phyloP scores from a whole-genome alignment of 2,888 invertebrate genomes.

The Leuctra nigra region DNA sequence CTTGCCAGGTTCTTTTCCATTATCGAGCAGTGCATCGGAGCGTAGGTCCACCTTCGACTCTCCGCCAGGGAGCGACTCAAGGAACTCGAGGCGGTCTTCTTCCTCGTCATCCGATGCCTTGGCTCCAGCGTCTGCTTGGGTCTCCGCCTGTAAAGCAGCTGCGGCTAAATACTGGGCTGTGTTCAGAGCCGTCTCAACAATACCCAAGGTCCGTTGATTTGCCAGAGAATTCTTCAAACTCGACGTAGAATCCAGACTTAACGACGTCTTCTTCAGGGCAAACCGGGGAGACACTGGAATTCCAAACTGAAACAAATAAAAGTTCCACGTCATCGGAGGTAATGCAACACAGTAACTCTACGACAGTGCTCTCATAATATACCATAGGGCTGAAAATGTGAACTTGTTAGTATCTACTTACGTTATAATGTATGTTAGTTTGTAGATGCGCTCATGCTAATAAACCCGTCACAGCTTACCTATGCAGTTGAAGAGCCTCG shows the following conservation, averaged over 20 bases:
- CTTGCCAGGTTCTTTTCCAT: conserved; percentile 20
- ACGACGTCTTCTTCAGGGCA: neutral
- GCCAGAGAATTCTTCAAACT: neutral
- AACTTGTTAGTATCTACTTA: neutral
- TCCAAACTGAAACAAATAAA: neutral
- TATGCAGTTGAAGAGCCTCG: neutral
- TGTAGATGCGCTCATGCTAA: conserved; percentile 2
- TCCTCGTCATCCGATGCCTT: conserved; percentile 25
- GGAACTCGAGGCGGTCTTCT: conserved; percentile 32
- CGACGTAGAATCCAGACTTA: neutral
- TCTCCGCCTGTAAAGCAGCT: conserved; percentile 26
- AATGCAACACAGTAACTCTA: neutral
- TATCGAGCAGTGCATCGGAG: conserved; percentile 24
- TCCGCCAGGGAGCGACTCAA: conserved; percentile 31
- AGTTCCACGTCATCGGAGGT: no score
- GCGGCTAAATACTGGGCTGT: conserved; percentile 27
- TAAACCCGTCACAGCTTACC: neutral
- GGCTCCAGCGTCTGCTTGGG: conserved; percentile 23
- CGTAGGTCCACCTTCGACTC: conserved; percentile 19
- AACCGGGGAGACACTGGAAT: neutral
- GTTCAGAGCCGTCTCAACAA: conserved; percentile 28
- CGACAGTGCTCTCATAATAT: neutral
- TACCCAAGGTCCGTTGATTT: conserved; percentile 33
- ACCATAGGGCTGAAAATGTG: neutral
- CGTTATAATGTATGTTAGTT: neutral